phyloP scores from a whole-genome alignment of 2,113 vertebrate species.

The Urocitellus parryii region DNA sequence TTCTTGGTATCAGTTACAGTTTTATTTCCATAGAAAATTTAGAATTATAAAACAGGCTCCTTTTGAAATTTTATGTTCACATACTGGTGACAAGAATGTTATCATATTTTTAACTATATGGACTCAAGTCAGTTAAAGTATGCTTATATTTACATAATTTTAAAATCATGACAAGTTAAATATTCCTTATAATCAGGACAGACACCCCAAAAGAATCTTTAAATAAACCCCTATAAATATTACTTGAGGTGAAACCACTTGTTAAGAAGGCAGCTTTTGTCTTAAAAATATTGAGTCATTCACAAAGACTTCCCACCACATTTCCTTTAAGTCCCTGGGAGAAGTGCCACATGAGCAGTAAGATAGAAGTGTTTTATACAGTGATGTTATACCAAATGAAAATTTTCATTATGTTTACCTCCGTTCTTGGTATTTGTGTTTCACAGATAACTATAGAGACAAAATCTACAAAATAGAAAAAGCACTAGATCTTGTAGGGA shows the following conservation, averaged over 20 bases:
- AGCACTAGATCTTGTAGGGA: neutral
- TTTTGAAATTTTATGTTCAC: slow-evolving; percentile 58
- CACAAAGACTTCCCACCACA: neutral
- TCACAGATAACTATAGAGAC: neutral
- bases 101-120: slow-evolving; percentile 22
- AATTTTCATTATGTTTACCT: slow-evolving; percentile 9
- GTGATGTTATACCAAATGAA: neutral
- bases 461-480: neutral
- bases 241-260: neutral
- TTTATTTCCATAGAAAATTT: slow-evolving; percentile 57
- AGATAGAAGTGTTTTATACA: neutral
- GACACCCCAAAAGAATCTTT: slow-evolving; percentile 23
- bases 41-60: slow-evolving; percentile 37
- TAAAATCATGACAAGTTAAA: slow-evolving; percentile 53
- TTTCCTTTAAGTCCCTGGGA: neutral
- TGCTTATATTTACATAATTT: slow-evolving; percentile 59
- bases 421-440: neutral
- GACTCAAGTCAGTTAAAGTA: slow-evolving; percentile 34
- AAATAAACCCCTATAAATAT: slow-evolving; percentile 65
- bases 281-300: neutral
- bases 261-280: neutral
- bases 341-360: neutral
- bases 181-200: slow-evolving; percentile 67
- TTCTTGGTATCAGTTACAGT: slow-evolving; percentile 7
- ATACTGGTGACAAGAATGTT: neutral